These are phyloP conservation scores for Drosophila ohnishii DNA, from an alignment of 1,140 invertebrate species.

Conservation along the genomic window DNA sequence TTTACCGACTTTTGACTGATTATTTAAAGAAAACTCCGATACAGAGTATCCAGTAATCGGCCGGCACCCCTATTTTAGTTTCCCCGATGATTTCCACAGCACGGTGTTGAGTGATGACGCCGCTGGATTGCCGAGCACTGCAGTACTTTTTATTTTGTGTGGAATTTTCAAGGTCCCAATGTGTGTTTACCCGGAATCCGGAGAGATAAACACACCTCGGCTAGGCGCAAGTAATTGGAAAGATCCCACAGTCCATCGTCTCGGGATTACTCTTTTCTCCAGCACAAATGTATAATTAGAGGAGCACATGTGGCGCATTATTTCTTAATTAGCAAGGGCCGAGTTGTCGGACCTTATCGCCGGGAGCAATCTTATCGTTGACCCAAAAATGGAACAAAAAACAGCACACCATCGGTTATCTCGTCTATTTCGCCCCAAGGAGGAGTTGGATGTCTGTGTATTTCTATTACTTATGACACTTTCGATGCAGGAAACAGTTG, in stretches of 20 bases:
- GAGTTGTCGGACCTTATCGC: slow-evolving; percentile 16
- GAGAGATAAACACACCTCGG: slow-evolving; percentile 25
- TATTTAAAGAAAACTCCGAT: neutral
- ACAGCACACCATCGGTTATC: slow-evolving; percentile 23
- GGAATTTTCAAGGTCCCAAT: slow-evolving; percentile 5
- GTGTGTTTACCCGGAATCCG: slow-evolving; percentile 20
- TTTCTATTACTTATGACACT: slow-evolving; percentile 48
- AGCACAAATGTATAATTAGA: slow-evolving; percentile 7
- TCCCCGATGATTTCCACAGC: neutral
- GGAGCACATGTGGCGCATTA: slow-evolving; percentile 8
- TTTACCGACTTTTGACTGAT: slow-evolving; percentile 6
- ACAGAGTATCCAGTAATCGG: slow-evolving; percentile 8
- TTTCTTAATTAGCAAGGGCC: slow-evolving; percentile 11
- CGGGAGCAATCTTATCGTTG: slow-evolving; percentile 33
- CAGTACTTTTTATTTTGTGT: slow-evolving; percentile 34
- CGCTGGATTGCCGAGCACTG: slow-evolving; percentile 12
- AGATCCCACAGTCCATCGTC: neutral
- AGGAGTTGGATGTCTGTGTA: slow-evolving; percentile 33
- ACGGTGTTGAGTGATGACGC: slow-evolving; percentile 18
- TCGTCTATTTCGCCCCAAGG: slow-evolving; percentile 5
- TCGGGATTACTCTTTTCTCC: neutral
- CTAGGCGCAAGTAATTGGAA: slow-evolving; percentile 9
- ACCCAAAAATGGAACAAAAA: slow-evolving; percentile 10
- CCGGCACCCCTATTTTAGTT: neutral
- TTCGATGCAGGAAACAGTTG: slow-evolving; percentile 48